A percentile compares a stretch with the other conserved stretches of the same genome.
Conservation (phyloP, 1,140 invertebrate genomes). For the Formica exsecta region DNA sequence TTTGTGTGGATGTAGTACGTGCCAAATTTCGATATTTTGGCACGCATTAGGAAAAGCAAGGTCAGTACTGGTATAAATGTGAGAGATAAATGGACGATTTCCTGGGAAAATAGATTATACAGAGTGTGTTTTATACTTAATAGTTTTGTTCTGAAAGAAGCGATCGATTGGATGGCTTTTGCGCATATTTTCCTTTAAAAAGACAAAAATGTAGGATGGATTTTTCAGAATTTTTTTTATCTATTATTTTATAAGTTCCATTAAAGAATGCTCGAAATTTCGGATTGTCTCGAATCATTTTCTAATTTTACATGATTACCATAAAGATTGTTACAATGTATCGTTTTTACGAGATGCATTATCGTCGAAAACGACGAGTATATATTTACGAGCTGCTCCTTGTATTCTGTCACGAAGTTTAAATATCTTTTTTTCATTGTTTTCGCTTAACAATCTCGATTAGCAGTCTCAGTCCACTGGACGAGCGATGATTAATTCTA, state of each 20-base stretch:
- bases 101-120: background rate
- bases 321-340: background rate
- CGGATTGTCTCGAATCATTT: background rate
- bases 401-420: background rate
- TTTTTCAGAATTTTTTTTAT: background rate
- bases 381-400: background rate
- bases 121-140: too few species aligned
- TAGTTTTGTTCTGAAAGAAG: too few species aligned
- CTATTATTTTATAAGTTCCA: background rate
- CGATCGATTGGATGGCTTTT: background rate
- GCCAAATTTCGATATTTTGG: slow-evolving; percentile 25
- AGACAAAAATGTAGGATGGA: background rate
- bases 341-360: background rate
- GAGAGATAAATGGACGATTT: background rate
- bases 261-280: background rate
- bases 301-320: background rate
- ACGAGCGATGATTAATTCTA: slow-evolving; percentile 45
- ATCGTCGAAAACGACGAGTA: background rate
- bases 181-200: background rate
- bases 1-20: background rate
- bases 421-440: slow-evolving; percentile 9
- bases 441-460: background rate
- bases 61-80: background rate
- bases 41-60: background rate
- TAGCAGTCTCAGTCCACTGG: slow-evolving; percentile 12